A percentile compares a stretch with the other conserved stretches of the same genome.
phyloP scores from a whole-genome alignment of 2,113 vertebrate species.

The Bufo gargarizans region DNA sequence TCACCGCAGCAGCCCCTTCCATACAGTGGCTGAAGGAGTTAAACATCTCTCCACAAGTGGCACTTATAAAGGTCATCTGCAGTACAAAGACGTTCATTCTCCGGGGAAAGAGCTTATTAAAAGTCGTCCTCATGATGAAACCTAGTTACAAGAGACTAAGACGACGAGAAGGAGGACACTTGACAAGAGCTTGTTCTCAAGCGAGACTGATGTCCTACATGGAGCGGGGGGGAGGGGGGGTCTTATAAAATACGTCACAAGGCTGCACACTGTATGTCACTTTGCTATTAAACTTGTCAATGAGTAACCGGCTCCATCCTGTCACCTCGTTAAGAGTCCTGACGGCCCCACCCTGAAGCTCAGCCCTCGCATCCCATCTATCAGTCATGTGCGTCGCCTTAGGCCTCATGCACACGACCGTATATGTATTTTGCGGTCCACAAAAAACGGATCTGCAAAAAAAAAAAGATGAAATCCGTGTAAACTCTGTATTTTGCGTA shows the following conservation, averaged over 20 bases:
- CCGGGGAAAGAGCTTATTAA: neutral
- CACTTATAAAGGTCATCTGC: neutral
- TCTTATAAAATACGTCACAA: neutral
- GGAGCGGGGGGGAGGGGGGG: neutral
- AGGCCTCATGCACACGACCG: no score
- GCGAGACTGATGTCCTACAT: neutral
- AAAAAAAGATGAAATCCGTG: no score
- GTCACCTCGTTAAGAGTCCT: conserved; percentile 6
- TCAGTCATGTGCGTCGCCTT: neutral
- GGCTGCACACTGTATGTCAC: neutral
- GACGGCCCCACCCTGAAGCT: neutral
- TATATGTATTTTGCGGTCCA: no score
- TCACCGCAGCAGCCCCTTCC: no score
- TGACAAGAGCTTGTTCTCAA: neutral
- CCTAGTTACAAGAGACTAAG: neutral
- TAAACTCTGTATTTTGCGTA: no score
- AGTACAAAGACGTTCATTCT: neutral
- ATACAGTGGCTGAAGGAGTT: no score
- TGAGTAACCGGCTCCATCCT: conserved; percentile 35
- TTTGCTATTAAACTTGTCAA: conserved; percentile 31
- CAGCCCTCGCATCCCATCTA: neutral
- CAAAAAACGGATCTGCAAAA: no score
- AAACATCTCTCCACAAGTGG: neutral
- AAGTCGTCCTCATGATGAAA: neutral
- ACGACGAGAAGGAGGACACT: neutral